A percentile compares a stretch with the other conserved stretches of the same genome.
Conservation (phyloP, 2,888 invertebrate genomes). For the Troides helena region DNA sequence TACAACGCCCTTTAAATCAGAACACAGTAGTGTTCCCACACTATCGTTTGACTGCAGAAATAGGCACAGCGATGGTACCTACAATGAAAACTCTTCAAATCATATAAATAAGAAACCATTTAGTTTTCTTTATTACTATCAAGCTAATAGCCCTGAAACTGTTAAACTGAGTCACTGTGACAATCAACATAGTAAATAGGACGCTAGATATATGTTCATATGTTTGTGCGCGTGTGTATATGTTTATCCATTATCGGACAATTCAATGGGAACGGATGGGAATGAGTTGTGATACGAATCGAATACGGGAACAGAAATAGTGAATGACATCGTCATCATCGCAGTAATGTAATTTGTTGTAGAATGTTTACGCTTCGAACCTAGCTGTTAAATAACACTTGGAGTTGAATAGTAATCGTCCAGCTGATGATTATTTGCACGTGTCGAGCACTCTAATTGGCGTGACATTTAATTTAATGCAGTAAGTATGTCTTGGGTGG, state of each 20-base stretch:
- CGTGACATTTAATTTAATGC: constrained; percentile 1
- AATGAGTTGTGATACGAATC: constrained; percentile 29
- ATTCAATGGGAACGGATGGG: constrained; percentile 44
- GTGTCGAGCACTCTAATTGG: constrained; percentile 15
- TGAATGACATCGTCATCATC: constrained; percentile 29
- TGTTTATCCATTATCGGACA: constrained; percentile 39
- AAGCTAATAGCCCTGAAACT: not conserved
- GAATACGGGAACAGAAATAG: constrained; percentile 22
- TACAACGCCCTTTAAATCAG: no score
- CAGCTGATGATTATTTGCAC: constrained; percentile 13
- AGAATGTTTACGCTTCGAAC: constrained; percentile 15
- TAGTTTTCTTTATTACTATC: not conserved
- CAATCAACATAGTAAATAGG: constrained; percentile 28
- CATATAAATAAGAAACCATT: no score
- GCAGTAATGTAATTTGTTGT: constrained; percentile 20
- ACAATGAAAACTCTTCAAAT: no score
- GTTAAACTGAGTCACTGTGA: constrained; percentile 27
- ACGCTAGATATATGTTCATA: constrained; percentile 29
- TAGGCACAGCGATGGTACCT: no score
- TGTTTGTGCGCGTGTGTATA: not conserved
- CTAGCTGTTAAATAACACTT: constrained; percentile 3
- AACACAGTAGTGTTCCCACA: no score
- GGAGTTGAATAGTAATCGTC: constrained; percentile 18
- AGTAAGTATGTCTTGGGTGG: not conserved
- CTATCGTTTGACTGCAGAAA: no score